These are phyloP conservation scores for Saturnia japonica DNA, from an alignment of 2,888 invertebrate species.

Conservation along the genomic window DNA sequence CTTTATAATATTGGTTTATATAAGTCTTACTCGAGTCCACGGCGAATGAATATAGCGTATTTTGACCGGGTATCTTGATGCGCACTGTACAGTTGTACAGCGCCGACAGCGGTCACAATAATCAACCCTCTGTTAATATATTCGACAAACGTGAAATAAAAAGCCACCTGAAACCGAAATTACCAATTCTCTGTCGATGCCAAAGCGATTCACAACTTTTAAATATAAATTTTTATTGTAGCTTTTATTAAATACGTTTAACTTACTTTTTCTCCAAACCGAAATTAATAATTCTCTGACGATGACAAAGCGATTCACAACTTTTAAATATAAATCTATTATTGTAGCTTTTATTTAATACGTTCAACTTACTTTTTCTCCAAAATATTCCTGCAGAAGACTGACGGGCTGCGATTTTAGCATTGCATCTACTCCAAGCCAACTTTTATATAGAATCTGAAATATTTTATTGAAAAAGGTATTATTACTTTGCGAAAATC, in stretches of 20 bases:
- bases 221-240: no score
- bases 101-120: constrained; percentile 2
- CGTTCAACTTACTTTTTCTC: constrained; percentile 21
- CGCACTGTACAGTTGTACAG: neutral
- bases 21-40: constrained; percentile 9
- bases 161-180: constrained; percentile 21
- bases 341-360: no score
- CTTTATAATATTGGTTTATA: neutral
- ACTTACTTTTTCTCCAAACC: constrained; percentile 25
- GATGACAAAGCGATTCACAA: no score
- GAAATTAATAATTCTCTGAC: no score
- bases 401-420: constrained; percentile 24
- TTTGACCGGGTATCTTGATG: neutral
- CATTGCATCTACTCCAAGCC: constrained; percentile 24
- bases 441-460: constrained; percentile 24
- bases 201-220: no score
- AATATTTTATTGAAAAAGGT: neutral
- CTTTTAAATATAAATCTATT: no score
- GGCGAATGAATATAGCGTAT: constrained; percentile 2
- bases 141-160: constrained; percentile 24
- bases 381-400: constrained; percentile 28
- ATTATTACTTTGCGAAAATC: no score
- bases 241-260: no score
- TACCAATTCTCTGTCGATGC: no score
- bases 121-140: constrained; percentile 18